Conservation (phyloP, 2,888 invertebrate genomes). For the Drosophila borealis region DNA sequence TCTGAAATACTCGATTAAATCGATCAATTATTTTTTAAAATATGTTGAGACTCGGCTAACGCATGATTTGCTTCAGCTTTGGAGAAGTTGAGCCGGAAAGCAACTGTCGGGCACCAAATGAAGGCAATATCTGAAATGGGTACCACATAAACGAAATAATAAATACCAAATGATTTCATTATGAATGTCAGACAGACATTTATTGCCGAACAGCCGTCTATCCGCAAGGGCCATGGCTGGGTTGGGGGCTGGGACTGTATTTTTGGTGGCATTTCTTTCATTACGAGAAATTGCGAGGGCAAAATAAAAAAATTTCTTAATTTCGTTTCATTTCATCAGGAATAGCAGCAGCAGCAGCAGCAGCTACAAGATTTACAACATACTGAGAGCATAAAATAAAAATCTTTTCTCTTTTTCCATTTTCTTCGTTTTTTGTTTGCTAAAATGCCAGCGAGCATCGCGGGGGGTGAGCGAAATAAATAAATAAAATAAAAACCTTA, state of each 20-base stretch:
- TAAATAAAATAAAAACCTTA: conserved; percentile 66
- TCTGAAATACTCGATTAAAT: neutral
- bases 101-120: conserved; percentile 56
- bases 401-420: conserved; percentile 57
- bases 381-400: conserved; percentile 76
- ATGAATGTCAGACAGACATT: conserved; percentile 67
- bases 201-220: conserved; percentile 47
- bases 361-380: conserved; percentile 76
- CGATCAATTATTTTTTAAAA: neutral
- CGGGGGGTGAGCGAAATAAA: conserved; percentile 56
- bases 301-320: conserved; percentile 71
- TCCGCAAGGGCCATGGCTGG: conserved; percentile 3
- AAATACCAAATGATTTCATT: conserved; percentile 78
- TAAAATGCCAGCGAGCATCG: conserved; percentile 28
- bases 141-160: conserved; percentile 75
- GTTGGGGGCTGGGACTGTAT: neutral
- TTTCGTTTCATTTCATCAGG: conserved; percentile 77
- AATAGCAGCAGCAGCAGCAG: conserved; percentile 42
- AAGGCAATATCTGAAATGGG: conserved; percentile 73
- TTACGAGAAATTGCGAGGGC: conserved; percentile 69
- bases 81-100: neutral
- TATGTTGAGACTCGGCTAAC: neutral
- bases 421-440: conserved; percentile 4
- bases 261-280: conserved; percentile 69
- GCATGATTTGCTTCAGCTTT: conserved; percentile 6